These are phyloP conservation scores for Epistrophe eligans DNA, from an alignment of 2,888 invertebrate genomes.

Conservation along the genomic window DNA sequence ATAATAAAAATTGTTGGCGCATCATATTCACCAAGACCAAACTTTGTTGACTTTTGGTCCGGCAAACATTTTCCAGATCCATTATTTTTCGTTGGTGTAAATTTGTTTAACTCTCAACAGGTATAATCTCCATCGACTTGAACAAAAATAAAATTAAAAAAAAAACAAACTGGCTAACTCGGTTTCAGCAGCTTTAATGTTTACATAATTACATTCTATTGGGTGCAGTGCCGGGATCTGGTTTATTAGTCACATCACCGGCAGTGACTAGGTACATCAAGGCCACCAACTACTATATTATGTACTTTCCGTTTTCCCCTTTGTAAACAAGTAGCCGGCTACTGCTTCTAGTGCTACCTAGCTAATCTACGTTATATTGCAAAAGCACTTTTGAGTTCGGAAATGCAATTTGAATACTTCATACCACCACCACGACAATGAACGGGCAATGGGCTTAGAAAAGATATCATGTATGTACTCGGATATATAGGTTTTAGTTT, in stretches of 20 bases:
- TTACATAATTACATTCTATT: conserved; percentile 62
- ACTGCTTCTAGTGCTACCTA: background rate
- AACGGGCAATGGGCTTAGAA: background rate
- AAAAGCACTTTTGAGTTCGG: background rate
- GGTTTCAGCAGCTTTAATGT: conserved; percentile 25
- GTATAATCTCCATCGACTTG: background rate
- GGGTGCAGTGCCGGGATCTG: conserved; percentile 65
- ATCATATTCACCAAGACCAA: background rate
- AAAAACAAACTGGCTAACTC: conserved; percentile 5
- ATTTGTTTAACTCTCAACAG: conserved; percentile 33
- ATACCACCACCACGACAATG: conserved; percentile 6
- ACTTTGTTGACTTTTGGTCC: conserved; percentile 19
- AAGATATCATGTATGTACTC: background rate
- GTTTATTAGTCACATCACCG: conserved; percentile 63
- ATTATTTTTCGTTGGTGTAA: background rate
- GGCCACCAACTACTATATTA: conserved; percentile 37
- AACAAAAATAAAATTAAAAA: background rate
- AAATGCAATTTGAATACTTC: conserved; percentile 34
- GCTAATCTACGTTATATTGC: background rate
- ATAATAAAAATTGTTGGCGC: background rate
- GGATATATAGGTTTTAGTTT: background rate
- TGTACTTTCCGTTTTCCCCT: background rate
- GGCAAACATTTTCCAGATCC: conserved; percentile 7
- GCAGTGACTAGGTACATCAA: conserved; percentile 62
- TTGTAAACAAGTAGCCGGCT: conserved; percentile 17